phyloP scores from a whole-genome alignment of 2,888 invertebrate genomes.

The Dicranocentrus wangi region DNA sequence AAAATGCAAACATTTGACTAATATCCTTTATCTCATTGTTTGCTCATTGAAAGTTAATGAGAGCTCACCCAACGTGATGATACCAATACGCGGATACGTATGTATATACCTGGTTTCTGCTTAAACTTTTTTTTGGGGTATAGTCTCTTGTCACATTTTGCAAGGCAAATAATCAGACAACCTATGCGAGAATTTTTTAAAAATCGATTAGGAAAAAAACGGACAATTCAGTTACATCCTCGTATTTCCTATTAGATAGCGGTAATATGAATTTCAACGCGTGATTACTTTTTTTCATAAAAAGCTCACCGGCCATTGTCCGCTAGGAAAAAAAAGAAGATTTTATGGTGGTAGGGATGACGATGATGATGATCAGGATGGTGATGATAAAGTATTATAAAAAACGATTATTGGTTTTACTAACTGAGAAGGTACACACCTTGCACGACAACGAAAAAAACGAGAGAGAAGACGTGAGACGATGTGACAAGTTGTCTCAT shows the following conservation, averaged over 20 bases:
- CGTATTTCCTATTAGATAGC: slow-evolving; percentile 12
- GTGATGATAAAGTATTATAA: slow-evolving; percentile 14
- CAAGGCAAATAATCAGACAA: neutral
- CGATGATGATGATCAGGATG: neutral
- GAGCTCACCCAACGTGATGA: slow-evolving; percentile 32
- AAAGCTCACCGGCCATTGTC: slow-evolving; percentile 53
- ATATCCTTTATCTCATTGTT: no score
- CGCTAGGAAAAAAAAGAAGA: slow-evolving; percentile 22
- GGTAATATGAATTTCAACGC: slow-evolving; percentile 28
- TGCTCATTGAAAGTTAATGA: slow-evolving; percentile 14
- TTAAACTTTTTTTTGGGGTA: neutral
- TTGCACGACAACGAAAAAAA: slow-evolving; percentile 47
- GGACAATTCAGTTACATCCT: slow-evolving; percentile 25
- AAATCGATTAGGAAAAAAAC: slow-evolving; percentile 25
- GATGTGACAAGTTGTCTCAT: slow-evolving; percentile 62
- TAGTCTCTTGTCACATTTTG: slow-evolving; percentile 23
- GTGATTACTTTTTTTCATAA: slow-evolving; percentile 43
- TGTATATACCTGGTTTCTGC: neutral
- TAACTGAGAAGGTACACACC: slow-evolving; percentile 59
- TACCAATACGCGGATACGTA: neutral
- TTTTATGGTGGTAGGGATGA: slow-evolving; percentile 8
- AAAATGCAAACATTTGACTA: no score
- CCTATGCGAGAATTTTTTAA: neutral
- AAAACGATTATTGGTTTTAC: slow-evolving; percentile 60
- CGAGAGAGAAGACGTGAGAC: slow-evolving; percentile 56